Base-by-base conservation (phyloP, 2,113 vertebrate genomes). In the Dolichotis patagonum region DNA sequence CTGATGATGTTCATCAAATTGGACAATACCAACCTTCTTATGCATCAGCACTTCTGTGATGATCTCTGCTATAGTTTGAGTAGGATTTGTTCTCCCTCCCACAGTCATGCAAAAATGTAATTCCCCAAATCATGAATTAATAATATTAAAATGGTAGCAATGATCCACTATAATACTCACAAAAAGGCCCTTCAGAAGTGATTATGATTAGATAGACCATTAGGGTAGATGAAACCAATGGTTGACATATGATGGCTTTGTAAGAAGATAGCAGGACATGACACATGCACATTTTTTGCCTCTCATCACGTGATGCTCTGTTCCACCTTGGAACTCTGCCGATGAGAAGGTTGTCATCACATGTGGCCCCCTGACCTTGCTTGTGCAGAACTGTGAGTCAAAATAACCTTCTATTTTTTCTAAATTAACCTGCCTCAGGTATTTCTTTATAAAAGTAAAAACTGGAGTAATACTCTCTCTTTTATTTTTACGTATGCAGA, bases 281-380 rank as follows among this genome's bases (percentile, higher is more conserved):
- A 49, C 12, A 54, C 4, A 16, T 5, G 1, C 20, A 28, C 0
- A 0, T 24, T 20, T 28, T 38, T 22, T 52, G 3, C 26, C 20
- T 77, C 19, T 63, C 1, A 22, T 20, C 3, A 13, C 3, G 4
- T 35, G 41, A 14, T 16, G 41, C 17, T 16, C 7, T 60, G 12
- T 9, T 35, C n/a, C 38, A 8, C 26, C 87, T 35, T 13, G 16
- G 19, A 22, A 62, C 71, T 46, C 28, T 14, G 35, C 22, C 13
- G 14, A 41, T 22, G 35, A 20, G 26, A 6, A 32, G 5, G 19
- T 7, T 52, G 28, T 30, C 28, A 13, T 30, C 69, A 43, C 12
- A 14, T 2, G 5, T 32, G 49, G 16, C 16, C 19, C 19, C 11
- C 46, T 11, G 1, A 32, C 26, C 69, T 77, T 30, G 28, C 14